A percentile compares a stretch with the other conserved stretches of the same genome.
Conservation (phyloP, 2,797 vertebrate species). For the Thripadectes ignobilis region DNA sequence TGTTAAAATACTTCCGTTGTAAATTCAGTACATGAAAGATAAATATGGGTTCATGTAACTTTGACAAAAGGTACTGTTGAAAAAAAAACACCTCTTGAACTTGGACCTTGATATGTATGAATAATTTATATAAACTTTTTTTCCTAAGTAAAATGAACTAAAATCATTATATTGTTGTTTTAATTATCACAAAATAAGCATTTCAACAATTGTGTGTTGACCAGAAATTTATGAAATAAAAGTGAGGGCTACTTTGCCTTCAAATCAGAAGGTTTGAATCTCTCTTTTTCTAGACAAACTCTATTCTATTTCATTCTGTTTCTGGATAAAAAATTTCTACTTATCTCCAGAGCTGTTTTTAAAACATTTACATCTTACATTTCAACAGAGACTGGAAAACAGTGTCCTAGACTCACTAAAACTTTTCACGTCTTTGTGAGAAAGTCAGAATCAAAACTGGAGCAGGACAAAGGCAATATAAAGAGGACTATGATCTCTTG, state of each 20-base stretch:
- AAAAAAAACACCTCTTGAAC: not conserved
- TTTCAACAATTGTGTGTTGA: not conserved
- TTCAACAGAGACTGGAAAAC: not conserved
- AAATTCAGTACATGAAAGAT: not conserved
- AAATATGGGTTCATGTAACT: not conserved
- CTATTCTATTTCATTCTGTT: not conserved
- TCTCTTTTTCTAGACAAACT: not conserved
- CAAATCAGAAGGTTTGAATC: not conserved
- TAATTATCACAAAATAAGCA: not conserved
- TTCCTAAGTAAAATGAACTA: not conserved
- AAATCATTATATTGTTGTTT: not conserved
- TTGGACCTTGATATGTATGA: not conserved
- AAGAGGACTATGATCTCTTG: not conserved
- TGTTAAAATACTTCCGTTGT: not conserved
- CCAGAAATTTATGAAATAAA: not conserved
- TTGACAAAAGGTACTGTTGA: not conserved
- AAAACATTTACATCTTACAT: not conserved
- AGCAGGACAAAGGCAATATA: not conserved
- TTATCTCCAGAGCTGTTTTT: not conserved
- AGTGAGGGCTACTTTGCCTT: not conserved
- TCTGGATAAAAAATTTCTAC: not conserved
- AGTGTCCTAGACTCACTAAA: not conserved
- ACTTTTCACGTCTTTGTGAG: not conserved
- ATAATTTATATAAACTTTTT: not conserved
- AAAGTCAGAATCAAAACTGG: not conserved